Conservation (phyloP, 2,113 vertebrate genomes). For the Chamaea fasciata region DNA sequence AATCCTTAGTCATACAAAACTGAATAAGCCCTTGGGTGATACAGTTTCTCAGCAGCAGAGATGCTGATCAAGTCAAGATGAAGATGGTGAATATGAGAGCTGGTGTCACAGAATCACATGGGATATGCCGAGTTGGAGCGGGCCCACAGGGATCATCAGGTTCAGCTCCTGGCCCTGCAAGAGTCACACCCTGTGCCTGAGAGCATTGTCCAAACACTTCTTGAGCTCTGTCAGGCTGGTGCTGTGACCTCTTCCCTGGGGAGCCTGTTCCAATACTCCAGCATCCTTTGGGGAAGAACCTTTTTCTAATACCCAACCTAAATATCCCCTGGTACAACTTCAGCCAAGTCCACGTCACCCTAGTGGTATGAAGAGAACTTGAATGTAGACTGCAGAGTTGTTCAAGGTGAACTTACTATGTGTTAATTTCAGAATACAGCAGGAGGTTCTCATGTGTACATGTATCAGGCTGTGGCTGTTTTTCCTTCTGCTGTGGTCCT, state of each 20-base stretch:
- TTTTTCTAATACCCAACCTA: background rate
- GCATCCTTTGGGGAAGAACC: background rate
- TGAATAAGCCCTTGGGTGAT: background rate
- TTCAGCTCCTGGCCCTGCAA: background rate
- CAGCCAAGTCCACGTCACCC: rapidly evolving
- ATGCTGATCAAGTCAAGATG: background rate
- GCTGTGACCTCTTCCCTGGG: background rate
- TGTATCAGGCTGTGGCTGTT: rapidly evolving
- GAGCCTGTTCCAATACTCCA: background rate
- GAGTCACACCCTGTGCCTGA: background rate
- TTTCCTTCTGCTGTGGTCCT: background rate
- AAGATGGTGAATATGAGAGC: background rate
- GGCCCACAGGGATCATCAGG: background rate
- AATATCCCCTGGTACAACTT: background rate
- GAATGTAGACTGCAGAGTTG: background rate
- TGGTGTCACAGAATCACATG: background rate
- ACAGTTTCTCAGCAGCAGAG: background rate
- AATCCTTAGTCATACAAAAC: background rate
- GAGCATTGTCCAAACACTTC: background rate
- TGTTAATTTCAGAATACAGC: background rate
- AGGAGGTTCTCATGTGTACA: background rate
- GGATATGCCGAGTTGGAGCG: background rate
- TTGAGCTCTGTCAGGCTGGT: background rate
- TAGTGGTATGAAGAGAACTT: background rate
- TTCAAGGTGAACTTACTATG: background rate